These are phyloP conservation scores for Mus minutoides DNA, from an alignment of 2,797 vertebrate species.

Conservation along the genomic window DNA sequence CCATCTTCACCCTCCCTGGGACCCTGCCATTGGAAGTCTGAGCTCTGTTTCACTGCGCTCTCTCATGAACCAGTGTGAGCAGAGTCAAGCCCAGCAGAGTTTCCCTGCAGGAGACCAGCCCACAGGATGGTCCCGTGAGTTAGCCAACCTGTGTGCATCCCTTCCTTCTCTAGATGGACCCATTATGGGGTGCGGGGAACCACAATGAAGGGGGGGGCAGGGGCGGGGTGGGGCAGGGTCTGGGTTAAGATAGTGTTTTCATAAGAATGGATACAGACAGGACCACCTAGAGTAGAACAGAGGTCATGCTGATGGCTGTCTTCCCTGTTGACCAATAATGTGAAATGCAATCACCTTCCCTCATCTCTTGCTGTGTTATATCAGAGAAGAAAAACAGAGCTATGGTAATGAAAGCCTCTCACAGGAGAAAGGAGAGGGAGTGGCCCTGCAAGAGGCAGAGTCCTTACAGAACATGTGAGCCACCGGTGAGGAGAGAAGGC, in stretches of 20 bases:
- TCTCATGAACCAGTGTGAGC: background rate
- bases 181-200: background rate
- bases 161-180: background rate
- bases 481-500: background rate
- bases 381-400: background rate
- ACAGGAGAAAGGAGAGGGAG: background rate
- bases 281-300: background rate
- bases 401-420: background rate
- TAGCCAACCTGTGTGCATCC: background rate
- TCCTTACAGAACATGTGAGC: background rate
- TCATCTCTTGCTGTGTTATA: background rate
- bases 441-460: background rate
- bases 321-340: background rate
- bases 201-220: background rate
- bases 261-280: accelerated
- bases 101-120: background rate
- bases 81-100: background rate
- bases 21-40: no score
- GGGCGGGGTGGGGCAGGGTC: background rate
- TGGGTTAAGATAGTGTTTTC: no score
- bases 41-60: background rate
- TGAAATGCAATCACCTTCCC: background rate
- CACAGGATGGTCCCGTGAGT: background rate
- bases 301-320: background rate
- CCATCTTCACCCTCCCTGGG: no score